phyloP scores from a whole-genome alignment of 1,140 invertebrate species.

The Pachypeltis micranthus region DNA sequence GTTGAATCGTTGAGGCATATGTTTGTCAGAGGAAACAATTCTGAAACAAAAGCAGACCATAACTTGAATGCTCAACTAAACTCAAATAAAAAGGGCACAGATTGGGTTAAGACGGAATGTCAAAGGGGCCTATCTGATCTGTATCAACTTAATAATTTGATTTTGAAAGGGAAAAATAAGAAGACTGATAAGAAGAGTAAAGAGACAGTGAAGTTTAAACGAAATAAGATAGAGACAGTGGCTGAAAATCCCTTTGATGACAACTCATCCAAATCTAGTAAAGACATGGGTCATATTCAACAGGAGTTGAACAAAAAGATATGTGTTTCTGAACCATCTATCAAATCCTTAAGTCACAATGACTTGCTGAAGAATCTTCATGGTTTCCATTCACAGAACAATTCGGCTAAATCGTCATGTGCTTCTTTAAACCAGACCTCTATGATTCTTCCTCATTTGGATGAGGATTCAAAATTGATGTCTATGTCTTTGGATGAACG shows the following conservation, averaged over 20 bases:
- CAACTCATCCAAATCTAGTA: slow-evolving; percentile 11
- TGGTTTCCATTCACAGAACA: slow-evolving; percentile 6
- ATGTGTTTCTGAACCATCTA: slow-evolving; percentile 2
- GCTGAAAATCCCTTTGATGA: slow-evolving; percentile 28
- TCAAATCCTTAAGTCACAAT: slow-evolving; percentile 28
- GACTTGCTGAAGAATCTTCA: slow-evolving; percentile 24
- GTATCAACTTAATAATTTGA: slow-evolving; percentile 28
- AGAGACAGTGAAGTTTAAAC: slow-evolving; percentile 16
- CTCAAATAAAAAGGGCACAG: slow-evolving; percentile 18
- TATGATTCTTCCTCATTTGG: background rate
- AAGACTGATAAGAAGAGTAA: slow-evolving; percentile 16
- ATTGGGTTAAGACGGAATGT: slow-evolving; percentile 32
- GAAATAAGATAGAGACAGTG: slow-evolving; percentile 24
- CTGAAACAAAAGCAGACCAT: slow-evolving; percentile 21
- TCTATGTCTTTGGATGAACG: slow-evolving; percentile 11
- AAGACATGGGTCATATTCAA: slow-evolving; percentile 3
- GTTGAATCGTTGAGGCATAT: slow-evolving; percentile 46
- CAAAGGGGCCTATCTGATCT: slow-evolving; percentile 31
- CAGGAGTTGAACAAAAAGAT: slow-evolving; percentile 5
- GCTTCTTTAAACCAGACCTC: background rate
- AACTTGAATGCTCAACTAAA: slow-evolving; percentile 10
- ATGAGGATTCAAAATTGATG: slow-evolving; percentile 6
- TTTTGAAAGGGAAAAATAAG: slow-evolving; percentile 18
- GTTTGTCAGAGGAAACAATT: slow-evolving; percentile 31
- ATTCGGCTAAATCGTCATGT: background rate